phyloP scores from a whole-genome alignment of 2,888 invertebrate genomes.

The Perithous albicinctus region DNA sequence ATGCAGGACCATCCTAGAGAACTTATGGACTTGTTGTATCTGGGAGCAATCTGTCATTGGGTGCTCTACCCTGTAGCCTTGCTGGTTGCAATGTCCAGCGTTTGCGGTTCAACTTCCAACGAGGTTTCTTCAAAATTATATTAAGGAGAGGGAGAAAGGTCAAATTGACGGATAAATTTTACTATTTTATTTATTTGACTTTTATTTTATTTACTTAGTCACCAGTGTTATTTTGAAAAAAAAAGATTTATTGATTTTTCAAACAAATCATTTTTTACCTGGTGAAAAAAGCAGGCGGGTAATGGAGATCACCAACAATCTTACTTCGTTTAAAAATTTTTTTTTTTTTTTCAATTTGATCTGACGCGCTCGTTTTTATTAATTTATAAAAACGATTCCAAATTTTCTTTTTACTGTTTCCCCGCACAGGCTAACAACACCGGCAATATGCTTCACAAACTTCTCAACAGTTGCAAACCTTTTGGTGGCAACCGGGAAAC shows the following conservation, averaged over 20 bases:
- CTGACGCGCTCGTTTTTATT: neutral
- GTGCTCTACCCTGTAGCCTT: neutral
- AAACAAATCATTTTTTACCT: too few relatives aligned
- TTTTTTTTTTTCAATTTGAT: neutral
- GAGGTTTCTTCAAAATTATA: conserved; percentile 1
- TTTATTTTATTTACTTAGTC: too few relatives aligned
- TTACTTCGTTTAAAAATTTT: too few relatives aligned
- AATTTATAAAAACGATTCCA: neutral
- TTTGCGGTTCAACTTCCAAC: conserved; percentile 9
- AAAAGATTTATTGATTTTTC: too few relatives aligned
- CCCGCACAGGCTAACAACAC: conserved; percentile 22
- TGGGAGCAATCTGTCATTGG: neutral
- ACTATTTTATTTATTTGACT: too few relatives aligned
- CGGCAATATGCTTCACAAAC: neutral
- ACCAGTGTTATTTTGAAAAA: too few relatives aligned
- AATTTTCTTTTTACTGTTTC: too few relatives aligned
- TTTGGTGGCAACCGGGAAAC: neutral
- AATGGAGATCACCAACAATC: too few relatives aligned
- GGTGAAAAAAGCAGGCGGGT: too few relatives aligned
- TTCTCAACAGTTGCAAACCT: neutral
- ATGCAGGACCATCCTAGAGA: neutral
- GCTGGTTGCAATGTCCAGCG: neutral
- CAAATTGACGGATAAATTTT: too few relatives aligned
- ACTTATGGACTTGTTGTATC: neutral
- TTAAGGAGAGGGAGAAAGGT: too few relatives aligned